phyloP scores from a whole-genome alignment of 2,888 invertebrate genomes.

The Podotricha telesiphe region DNA sequence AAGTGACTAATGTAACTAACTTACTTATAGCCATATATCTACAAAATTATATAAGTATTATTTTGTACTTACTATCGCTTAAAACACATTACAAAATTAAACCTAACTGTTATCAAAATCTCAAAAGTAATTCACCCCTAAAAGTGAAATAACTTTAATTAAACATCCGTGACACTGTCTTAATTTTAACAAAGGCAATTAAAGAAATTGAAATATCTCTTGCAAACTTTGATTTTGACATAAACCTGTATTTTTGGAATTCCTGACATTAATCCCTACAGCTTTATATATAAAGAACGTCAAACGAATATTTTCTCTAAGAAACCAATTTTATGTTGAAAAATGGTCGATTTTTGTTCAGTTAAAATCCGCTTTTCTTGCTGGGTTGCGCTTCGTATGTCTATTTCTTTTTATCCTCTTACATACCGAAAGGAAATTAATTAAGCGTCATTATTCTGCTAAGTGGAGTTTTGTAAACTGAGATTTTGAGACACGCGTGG shows the following conservation, averaged over 20 bases:
- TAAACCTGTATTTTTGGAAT: constrained; percentile 50
- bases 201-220: constrained; percentile 23
- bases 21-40: too few relatives aligned
- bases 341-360: constrained; percentile 45
- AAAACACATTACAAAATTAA: too few relatives aligned
- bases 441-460: constrained; percentile 70
- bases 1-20: too few relatives aligned
- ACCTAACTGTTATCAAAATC: background rate
- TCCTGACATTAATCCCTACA: constrained; percentile 54
- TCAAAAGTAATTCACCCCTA: background rate
- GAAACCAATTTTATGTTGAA: constrained; percentile 33
- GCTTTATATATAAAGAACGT: constrained; percentile 13
- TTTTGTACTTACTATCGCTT: too few relatives aligned
- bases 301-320: constrained; percentile 37
- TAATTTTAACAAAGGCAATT: constrained; percentile 1
- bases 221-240: constrained; percentile 7
- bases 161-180: background rate
- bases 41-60: too few relatives aligned
- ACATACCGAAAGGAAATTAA: constrained; percentile 75
- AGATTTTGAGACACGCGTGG: background rate
- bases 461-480: constrained; percentile 56
- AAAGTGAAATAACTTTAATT: background rate
- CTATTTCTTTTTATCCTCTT: constrained; percentile 58
- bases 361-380: constrained; percentile 65
- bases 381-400: constrained; percentile 59